phyloP scores from a whole-genome alignment of 1,140 invertebrate species.

The Reticulitermes speratus region DNA sequence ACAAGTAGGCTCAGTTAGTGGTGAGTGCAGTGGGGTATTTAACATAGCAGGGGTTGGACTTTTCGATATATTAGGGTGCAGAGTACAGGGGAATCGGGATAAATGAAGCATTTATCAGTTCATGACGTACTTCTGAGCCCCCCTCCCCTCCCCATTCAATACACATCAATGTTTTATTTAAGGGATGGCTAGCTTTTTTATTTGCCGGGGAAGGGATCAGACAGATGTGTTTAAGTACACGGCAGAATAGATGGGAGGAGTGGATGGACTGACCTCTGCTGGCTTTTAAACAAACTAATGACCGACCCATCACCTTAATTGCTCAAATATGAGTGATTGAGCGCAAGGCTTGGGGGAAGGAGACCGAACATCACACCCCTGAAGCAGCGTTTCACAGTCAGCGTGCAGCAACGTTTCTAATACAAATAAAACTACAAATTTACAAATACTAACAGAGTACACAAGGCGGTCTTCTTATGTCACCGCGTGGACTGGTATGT shows the following conservation, averaged over 20 bases:
- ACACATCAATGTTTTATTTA: constrained; percentile 17
- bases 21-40: constrained; percentile 10
- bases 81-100: background rate
- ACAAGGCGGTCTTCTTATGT: no score
- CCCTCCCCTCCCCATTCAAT: background rate
- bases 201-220: background rate
- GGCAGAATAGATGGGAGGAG: background rate
- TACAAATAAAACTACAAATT: no score
- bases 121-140: background rate
- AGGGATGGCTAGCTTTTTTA: constrained; percentile 15
- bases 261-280: background rate
- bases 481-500: no score
- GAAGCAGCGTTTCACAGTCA: background rate
- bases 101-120: constrained; percentile 14
- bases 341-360: background rate
- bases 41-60: constrained; percentile 3
- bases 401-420: no score
- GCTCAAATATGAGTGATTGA: background rate
- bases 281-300: constrained; percentile 19
- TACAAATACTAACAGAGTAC: no score
- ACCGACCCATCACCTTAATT: constrained; percentile 10
- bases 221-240: constrained; percentile 5
- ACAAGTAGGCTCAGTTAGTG: background rate
- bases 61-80: background rate
- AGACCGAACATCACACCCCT: background rate